Conservation (phyloP, 2,113 vertebrate species). For the Pelodiscus sinensis region DNA sequence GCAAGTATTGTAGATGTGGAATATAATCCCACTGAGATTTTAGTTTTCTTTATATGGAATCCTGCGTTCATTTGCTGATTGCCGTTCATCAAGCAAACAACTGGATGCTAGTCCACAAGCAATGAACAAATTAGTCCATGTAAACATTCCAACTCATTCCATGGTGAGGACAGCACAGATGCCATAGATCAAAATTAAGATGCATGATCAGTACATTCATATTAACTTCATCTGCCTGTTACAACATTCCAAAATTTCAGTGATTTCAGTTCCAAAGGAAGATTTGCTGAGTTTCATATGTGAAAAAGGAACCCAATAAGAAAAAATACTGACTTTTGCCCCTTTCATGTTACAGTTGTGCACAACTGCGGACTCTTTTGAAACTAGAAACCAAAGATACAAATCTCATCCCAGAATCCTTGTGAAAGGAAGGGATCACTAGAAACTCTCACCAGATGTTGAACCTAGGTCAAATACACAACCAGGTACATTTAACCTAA, state of each 20-base stretch:
- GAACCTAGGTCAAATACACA: neutral
- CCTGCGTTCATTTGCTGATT: neutral
- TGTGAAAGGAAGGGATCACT: neutral
- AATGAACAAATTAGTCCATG: neutral
- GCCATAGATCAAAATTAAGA: neutral
- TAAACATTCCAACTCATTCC: neutral
- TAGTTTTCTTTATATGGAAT: neutral
- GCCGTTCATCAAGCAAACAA: too few species aligned
- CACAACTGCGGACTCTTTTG: neutral
- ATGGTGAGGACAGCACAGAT: neutral
- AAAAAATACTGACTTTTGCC: neutral
- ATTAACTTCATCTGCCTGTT: neutral
- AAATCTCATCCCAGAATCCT: neutral
- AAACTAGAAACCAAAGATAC: neutral
- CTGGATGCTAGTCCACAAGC: too few species aligned
- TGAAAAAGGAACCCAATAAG: neutral
- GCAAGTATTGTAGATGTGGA: neutral
- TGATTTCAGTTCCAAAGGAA: neutral
- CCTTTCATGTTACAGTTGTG: neutral
- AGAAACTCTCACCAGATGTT: neutral
- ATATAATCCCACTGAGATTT: neutral
- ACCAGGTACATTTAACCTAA: neutral
- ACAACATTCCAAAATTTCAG: neutral
- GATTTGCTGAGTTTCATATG: neutral
- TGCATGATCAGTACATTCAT: neutral